Base-by-base conservation (phyloP, 2,888 invertebrate species). In the Polyploca ridens region DNA sequence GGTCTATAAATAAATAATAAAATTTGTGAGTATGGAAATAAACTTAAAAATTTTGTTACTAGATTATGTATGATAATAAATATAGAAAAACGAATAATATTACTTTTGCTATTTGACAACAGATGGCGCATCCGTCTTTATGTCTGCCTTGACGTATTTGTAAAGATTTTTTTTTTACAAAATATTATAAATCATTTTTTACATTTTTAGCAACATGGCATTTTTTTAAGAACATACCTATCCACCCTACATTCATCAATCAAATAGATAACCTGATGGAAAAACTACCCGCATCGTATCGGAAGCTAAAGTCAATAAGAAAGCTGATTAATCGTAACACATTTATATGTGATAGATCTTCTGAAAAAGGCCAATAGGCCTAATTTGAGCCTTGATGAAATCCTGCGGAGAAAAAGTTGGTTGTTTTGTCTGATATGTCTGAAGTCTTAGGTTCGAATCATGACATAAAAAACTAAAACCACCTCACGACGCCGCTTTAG, bases 111-210 rank as follows among this genome's bases (percentile, higher is more conserved):
- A 59, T n/a, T 33, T 5, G n/a, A 16, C 61, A 27, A 62, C 58
- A 71, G 69, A 65, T 65, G 66, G 66, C 66, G 64, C 38, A 14
- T 2, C 44, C 14, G 6, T 44, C 14, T 14, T 44, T 5, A 46
- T 6, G 2, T 1, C 27, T 27, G 27, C 27, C 27, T 2, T 1
- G 27, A 1, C 27, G 27, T 27, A 27, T 27, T 27, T 27, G 27
- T 27, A 27, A n/a, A n/a, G n/a, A 27, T 27, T 27, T 27, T 27
- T 27, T 27, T 27, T 27, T 27, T n/a, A n/a, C n/a, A n/a, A 27
- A 27, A 27, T 2, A 27, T 27, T 27, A 27, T 27, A 27, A 27
- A 27, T 27, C 2, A 27, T 13, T 13, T 41, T 41, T 41, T 38
- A 38, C 38, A 10, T 8, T 38, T 38, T 38, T 38, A 35, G 10